Evolutionary conservation across 2,888 invertebrate species (phyloP).

Genomic region (Apodemia mormo): DNA sequence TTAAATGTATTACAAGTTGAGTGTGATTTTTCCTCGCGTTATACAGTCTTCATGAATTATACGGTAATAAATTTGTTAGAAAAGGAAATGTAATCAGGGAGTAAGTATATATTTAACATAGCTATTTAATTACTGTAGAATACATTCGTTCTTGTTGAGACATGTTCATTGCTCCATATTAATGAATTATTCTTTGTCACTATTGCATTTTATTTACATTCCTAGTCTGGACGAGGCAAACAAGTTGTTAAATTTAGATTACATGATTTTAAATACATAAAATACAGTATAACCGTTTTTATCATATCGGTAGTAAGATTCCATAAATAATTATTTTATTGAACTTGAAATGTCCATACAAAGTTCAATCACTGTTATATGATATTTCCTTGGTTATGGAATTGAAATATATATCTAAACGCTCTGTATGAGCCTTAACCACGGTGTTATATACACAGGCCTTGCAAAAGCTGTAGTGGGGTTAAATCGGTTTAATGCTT

Average conservation of each 20-base stretch:
- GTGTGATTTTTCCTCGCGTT: conserved; percentile 23
- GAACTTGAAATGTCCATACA: background rate
- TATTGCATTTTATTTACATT: conserved; percentile 30
- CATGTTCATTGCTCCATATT: conserved; percentile 7
- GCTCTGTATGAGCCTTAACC: conserved; percentile 1
- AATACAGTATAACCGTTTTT: background rate
- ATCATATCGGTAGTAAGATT: background rate
- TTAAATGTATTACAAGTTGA: conserved; percentile 22
- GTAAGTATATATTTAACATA: background rate
- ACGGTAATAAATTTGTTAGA: background rate
- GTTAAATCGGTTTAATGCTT: too few relatives aligned
- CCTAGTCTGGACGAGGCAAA: conserved; percentile 32
- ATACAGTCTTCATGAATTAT: conserved; percentile 15
- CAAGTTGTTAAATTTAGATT: background rate
- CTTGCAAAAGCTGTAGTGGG: too few relatives aligned
- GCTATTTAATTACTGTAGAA: background rate
- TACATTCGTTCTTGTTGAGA: conserved; percentile 1
- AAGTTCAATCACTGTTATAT: background rate
- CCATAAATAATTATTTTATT: background rate
- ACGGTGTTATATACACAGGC: too few relatives aligned
- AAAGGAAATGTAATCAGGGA: conserved; percentile 1
- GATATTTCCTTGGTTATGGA: background rate
- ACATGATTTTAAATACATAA: background rate
- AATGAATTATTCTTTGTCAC: background rate
- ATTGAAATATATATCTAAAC: background rate